phyloP scores from a whole-genome alignment of 1,140 invertebrate genomes.

The Cydia fagiglandana region DNA sequence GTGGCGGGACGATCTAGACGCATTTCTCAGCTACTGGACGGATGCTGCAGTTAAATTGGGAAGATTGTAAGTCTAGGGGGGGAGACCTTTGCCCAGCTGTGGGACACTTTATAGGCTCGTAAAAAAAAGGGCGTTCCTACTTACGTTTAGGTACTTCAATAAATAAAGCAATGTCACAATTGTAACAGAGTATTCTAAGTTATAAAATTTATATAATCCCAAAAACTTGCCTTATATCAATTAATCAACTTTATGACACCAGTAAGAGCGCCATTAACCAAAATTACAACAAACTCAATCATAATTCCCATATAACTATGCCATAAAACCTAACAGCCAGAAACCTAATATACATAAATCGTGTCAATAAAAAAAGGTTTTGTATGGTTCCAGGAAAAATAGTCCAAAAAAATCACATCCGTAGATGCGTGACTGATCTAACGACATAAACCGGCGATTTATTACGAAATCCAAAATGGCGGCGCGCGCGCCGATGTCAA shows the following conservation, averaged over 20 bases:
- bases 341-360: conserved; percentile 22
- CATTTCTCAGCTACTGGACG: no score
- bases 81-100: no score
- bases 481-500: conserved; percentile 63
- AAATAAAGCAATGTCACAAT: background rate
- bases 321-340: conserved; percentile 19
- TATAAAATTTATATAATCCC: background rate
- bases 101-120: no score
- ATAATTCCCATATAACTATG: background rate
- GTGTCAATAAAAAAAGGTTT: conserved; percentile 19
- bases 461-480: conserved; percentile 64
- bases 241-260: background rate
- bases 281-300: conserved; percentile 18
- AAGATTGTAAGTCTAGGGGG: no score
- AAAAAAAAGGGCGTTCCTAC: background rate
- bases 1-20: no score
- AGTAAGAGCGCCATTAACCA: background rate
- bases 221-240: background rate
- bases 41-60: no score
- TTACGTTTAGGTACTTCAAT: background rate
- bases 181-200: background rate
- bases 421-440: conserved; percentile 61
- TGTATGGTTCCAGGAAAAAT: conserved; percentile 28
- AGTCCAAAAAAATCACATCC: conserved; percentile 34
- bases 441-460: conserved; percentile 60